Evolutionary conservation across 2,888 invertebrate genomes (phyloP), one percentile per base, ranked within the genome.

Genomic region (Cephus rjabovi): DNA sequence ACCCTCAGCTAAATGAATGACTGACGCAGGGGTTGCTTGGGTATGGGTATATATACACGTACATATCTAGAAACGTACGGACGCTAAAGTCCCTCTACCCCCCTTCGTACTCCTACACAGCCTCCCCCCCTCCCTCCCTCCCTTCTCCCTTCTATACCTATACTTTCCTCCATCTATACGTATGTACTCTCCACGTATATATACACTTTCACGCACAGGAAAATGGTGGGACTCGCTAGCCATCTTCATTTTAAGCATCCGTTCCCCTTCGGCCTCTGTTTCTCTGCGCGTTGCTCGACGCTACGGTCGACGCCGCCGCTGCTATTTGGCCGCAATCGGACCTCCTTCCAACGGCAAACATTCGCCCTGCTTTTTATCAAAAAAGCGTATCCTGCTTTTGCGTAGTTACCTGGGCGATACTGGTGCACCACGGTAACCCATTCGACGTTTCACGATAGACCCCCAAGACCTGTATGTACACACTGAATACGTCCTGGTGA

Each of bases 201-300:
- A 31, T 76, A 73, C 75, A 74, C 37, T 77, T 76, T 69, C 56
- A 74, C 76, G 70, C 70, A 74, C 75, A 34, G 40, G 23, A 93
- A 93, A 93, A 93, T 92, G 92, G 93, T 93, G 92, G 93, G 87
- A 86, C 87, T 92, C 92, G 92, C 90, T 90, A 92, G 93, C 93
- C 92, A 93, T 92, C 93, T 92, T 93, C 93, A 88, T 89, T 89
- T 90, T 88, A 88, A 92, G 92, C 92, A 92, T 92, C 87, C 85
- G 91, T 92, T 92, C 84, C 83, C 76, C 81, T 77, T 77, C 76
- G 71, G 37, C 77, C 80, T 77, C 80, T 75, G 75, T 75, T 81
- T 78, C 81, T 78, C 80, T 80, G 82, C 80, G 56, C 56, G 56
- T 56, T 56, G 34, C 9, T 9, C 56, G 56, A 56, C 56, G 56